phyloP scores from a whole-genome alignment of 2,113 vertebrate genomes.

The Ameiurus melas region DNA sequence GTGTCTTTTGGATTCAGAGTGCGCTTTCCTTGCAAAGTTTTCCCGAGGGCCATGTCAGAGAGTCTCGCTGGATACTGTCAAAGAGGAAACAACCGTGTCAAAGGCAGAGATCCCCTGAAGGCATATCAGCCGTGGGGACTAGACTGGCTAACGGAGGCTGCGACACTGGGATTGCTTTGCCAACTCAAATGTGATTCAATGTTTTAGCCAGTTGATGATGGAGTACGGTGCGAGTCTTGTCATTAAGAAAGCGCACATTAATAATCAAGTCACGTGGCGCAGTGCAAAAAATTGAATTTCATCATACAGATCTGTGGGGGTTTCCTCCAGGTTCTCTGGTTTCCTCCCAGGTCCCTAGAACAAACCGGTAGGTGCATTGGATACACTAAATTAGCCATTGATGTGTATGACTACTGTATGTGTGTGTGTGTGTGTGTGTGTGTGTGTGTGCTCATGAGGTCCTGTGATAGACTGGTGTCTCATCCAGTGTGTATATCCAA shows the following conservation, averaged over 20 bases:
- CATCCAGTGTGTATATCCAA: neutral
- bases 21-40: neutral
- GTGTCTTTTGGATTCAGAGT: neutral
- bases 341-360: neutral
- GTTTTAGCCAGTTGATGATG: neutral
- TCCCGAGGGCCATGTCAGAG: slow-evolving; percentile 24
- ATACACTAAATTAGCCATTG: neutral
- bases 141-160: slow-evolving; percentile 6
- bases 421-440: too few species aligned
- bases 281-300: neutral
- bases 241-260: neutral
- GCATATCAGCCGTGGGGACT: slow-evolving; percentile 39
- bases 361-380: neutral
- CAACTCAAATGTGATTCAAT: slow-evolving; percentile 17
- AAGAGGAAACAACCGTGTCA: slow-evolving; percentile 44
- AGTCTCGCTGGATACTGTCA: slow-evolving; percentile 43
- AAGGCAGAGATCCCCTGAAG: slow-evolving; percentile 34
- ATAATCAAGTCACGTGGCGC: neutral
- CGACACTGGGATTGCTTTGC: slow-evolving; percentile 6
- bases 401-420: neutral
- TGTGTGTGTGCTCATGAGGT: neutral
- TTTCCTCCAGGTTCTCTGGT: neutral
- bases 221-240: neutral
- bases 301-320: neutral
- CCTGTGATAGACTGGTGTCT: neutral